Evolutionary conservation across 2,797 vertebrate species (phyloP), one percentile per base, ranked within the genome.

Genomic region (Darevskia mixta): DNA sequence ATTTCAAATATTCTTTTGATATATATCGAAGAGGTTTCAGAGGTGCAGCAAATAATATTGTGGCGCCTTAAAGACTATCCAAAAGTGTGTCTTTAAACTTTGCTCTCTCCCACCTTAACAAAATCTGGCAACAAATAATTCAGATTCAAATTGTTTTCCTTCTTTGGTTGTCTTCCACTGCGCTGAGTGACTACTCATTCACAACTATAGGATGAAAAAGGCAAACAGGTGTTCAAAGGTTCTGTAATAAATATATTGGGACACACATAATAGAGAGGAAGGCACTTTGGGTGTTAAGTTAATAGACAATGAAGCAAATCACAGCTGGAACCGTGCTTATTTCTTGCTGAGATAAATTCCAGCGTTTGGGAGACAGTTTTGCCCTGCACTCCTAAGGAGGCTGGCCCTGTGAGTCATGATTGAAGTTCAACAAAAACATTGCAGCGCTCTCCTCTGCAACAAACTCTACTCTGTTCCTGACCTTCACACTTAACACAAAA

Each of bases 151-250:
- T 75, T 83, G 80, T 86, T 93, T 76, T 66, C 69, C 23, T 29
- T 69, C 86, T 86, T 71, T 32, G 84, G 82, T 89, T 79, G 67
- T 55, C 67, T 81, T 79, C 80, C 77, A 29, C 49, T 73, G 69
- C 32, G 23, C 15, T 92, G 88, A 94, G 90, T 83, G 90, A 43
- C 58, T 90, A 18, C 88, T 93, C 90, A 90, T 89, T 89, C 86
- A 90, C 85, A 87, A 85, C 90, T 86, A 72, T 32, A 92, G 85
- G 81, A 85, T 86, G 80, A 89, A 92, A 90, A 91, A 90, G 90
- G 38, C 79, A 89, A 77, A 87, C 88, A 86, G 73, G 89, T 82
- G 88, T 91, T 90, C 86, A 93, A 90, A 93, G 85, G 73, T 15
- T 83, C 71, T 88, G 86, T 55, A 29, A 32, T 58, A 27, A 23